phyloP scores from a whole-genome alignment of 2,888 invertebrate species.

The Nycteola revayana region DNA sequence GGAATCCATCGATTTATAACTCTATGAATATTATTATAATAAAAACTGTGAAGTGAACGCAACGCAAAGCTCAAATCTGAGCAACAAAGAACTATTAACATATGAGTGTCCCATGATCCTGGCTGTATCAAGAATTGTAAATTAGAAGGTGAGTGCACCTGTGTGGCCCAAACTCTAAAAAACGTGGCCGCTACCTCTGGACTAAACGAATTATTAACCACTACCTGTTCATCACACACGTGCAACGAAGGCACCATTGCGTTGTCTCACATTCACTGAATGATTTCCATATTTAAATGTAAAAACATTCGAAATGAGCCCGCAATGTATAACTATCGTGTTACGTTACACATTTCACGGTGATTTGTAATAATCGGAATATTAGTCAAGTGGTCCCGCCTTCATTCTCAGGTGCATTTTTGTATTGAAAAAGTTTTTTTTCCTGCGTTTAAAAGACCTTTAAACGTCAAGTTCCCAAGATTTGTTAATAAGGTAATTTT shows the following conservation, averaged over 20 bases:
- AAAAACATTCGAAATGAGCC: neutral
- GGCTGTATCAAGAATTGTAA: slow-evolving; percentile 73
- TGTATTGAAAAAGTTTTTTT: slow-evolving; percentile 76
- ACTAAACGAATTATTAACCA: slow-evolving; percentile 80
- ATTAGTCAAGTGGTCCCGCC: slow-evolving; percentile 79
- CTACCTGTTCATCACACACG: slow-evolving; percentile 70
- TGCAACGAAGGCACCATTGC: slow-evolving; percentile 17
- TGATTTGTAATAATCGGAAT: slow-evolving; percentile 73
- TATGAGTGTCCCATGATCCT: slow-evolving; percentile 48
- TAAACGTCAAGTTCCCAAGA: slow-evolving; percentile 71
- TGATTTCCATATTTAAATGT: slow-evolving; percentile 7
- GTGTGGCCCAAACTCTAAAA: slow-evolving; percentile 75
- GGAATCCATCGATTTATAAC: slow-evolving; percentile 14
- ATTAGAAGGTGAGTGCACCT: slow-evolving; percentile 74
- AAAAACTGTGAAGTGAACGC: slow-evolving; percentile 35
- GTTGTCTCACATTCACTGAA: slow-evolving; percentile 37
- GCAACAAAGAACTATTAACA: slow-evolving; percentile 63
- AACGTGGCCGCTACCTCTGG: slow-evolving; percentile 72
- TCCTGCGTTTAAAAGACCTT: slow-evolving; percentile 69
- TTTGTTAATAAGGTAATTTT: slow-evolving; percentile 61
- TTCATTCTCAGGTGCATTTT: slow-evolving; percentile 82
- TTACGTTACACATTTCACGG: slow-evolving; percentile 36
- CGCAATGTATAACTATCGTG: slow-evolving; percentile 34
- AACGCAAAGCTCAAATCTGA: slow-evolving; percentile 37
- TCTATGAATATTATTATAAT: slow-evolving; percentile 37